Evolutionary conservation across 2,797 vertebrate genomes (phyloP).

Genomic region (Enteromius treurensis): DNA sequence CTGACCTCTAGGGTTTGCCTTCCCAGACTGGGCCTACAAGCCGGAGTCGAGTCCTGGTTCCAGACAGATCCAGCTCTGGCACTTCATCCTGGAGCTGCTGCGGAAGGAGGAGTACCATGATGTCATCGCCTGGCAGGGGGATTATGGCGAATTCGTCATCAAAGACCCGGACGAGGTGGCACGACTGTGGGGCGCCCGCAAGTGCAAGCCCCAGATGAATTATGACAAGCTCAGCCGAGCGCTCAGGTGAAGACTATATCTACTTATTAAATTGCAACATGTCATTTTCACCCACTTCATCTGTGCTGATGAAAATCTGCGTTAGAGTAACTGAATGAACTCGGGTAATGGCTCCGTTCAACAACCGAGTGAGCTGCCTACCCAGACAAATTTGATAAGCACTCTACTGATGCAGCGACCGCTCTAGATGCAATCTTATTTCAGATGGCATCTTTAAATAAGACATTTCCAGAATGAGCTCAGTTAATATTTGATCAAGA

Average conservation of each 20-base stretch:
- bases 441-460: not conserved
- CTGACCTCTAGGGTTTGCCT: conserved; percentile 82
- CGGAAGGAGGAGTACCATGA: conserved; percentile 91
- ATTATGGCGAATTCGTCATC: conserved; percentile 94
- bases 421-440: not conserved
- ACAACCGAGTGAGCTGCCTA: not conserved
- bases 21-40: conserved; percentile 94
- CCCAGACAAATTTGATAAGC: not conserved
- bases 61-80: conserved; percentile 93
- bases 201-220: conserved; percentile 95
- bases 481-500: not conserved
- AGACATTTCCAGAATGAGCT: not conserved
- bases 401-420: not conserved
- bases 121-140: conserved; percentile 93
- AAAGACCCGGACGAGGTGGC: conserved; percentile 94
- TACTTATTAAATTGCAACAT: not conserved
- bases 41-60: conserved; percentile 91
- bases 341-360: not conserved
- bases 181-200: conserved; percentile 89
- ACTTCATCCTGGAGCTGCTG: conserved; percentile 92
- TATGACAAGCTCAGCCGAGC: conserved; percentile 94
- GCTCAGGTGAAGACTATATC: conserved; percentile 77
- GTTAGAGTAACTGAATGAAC: not conserved
- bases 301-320: not conserved
- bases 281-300: not conserved